Evolutionary conservation across 2,797 vertebrate species (phyloP), one percentile per base, ranked within the genome.

Genomic region (Mus spretus): DNA sequence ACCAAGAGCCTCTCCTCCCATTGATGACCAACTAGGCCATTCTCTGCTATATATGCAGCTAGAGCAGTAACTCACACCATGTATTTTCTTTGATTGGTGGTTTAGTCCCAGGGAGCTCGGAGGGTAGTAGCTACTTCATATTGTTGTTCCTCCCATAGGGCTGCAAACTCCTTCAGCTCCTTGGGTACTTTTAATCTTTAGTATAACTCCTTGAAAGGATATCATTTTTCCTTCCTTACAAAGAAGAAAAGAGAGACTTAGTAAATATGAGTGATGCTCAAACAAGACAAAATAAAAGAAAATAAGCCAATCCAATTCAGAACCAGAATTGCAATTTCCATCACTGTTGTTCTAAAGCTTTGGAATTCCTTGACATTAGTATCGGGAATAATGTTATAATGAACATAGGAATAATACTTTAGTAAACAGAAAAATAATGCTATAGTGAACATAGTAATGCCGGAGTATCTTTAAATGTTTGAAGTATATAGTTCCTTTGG

Each of bases 281-380:
- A 47, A 63, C 31, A 72, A 89, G 22, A 67, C 28, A 83, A 84
- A 40, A 15, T 92, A 93, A 86, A 83, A 77, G 10, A 50, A 92
- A 93, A 44, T 5, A 34, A 92, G 92, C 28, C 67, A 70, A 77
- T 79, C 12, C 1, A 90, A 72, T 79, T 6, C 0, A 81, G 24
- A 57, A 74, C 6, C 9, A 89, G 50, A 92, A 83, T 59, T 72
- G 55, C 31, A 89, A 85, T 24, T 80, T n/a, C 47, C 44, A 59
- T 93, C 55, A 74, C 28, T 55, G 67, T 91, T 11, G 92, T 82
- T 95, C 28, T 93, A n/a, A 97, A 65, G 15, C 67, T 89, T 44
- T 79, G 44, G 1, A 24, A 28, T 57, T 74, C 53, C n/a, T 74
- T 20, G n/a, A 1, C 61, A 19, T 34, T 65, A 44, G 19, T 50